phyloP scores from a whole-genome alignment of 2,113 vertebrate genomes.

The Cyanoliseus patagonus region DNA sequence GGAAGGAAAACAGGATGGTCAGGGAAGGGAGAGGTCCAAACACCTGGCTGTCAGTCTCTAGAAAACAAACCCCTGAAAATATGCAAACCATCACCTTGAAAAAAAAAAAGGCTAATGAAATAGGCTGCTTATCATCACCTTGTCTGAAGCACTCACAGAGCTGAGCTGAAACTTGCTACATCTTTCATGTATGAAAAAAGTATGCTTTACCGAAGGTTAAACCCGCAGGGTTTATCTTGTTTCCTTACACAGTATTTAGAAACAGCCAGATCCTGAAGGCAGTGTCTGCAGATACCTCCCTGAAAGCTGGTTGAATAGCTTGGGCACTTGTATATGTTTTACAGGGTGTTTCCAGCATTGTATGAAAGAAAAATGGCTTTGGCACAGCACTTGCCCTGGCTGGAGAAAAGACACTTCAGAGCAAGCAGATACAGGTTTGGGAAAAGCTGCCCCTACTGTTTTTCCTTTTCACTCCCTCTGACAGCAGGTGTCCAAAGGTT shows the following conservation, averaged over 20 bases:
- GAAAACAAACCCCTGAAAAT: not conserved
- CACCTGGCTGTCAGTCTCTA: not conserved
- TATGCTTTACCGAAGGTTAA: not conserved
- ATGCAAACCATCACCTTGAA: not conserved
- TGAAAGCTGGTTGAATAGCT: not conserved
- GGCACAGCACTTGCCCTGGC: not conserved
- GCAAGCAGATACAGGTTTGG: not conserved
- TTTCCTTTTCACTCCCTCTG: not conserved
- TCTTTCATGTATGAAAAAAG: not conserved
- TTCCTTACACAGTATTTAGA: not conserved
- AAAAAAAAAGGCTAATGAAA: not conserved
- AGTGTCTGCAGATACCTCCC: not conserved
- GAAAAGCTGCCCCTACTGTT: not conserved
- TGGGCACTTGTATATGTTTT: not conserved
- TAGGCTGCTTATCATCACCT: not conserved
- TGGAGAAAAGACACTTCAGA: not conserved
- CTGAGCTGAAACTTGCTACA: not conserved
- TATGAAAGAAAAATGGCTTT: not conserved
- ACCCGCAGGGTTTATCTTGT: not conserved
- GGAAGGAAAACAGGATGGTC: not conserved
- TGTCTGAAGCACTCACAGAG: not conserved
- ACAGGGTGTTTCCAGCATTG: fast-evolving
- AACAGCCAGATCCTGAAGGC: not conserved
- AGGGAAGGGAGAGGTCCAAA: not conserved
- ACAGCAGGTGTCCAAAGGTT: not conserved